Evolutionary conservation across 2,797 vertebrate species (phyloP), one percentile per base, ranked within the genome.

Genomic region (Hipposideros larvatus): DNA sequence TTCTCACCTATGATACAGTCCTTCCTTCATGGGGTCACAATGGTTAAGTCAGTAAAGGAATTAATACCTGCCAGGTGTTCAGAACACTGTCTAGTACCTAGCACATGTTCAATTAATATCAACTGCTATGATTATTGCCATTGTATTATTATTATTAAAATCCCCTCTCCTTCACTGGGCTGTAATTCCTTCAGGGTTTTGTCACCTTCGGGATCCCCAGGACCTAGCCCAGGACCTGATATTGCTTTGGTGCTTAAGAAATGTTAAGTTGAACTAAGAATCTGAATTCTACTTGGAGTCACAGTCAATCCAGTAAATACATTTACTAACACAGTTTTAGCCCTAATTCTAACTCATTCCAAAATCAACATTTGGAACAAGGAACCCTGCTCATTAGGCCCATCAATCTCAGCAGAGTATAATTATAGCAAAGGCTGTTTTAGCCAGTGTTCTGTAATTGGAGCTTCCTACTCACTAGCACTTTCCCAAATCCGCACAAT

Each of bases 301-400:
- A 83, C 31, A 66, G 48, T 79, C 77, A 88, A 96, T 66, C 22
- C 21, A 77, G 55, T 57, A 95, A 88, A 86, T 82, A 92, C 73
- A 97, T 87, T 70, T 95, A 86, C 91, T 95, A 85, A 75, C 51
- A 85, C 13, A 73, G 71, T 93, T 97, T 95, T 78, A 89, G 61
- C 46, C 70, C 82, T 96, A 87, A 96, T 96, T 97, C 96, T 92
- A 94, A 92, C 86, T 96, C 79, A 59, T 46, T 95, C 68, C 65
- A 66, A 96, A 96, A 89, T 94, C 96, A 96, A 96, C 95, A 87
- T 82, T 96, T 97, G 88, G 86, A 90, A 97, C 87, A 96, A 96
- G 75, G 83, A 94, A 91, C 91, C 84, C 87, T 74, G 43, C 78
- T 97, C 78, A 94, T 97, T 97, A 97, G 78, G 21, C 53, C 79